Evolutionary conservation across 1,140 invertebrate species (phyloP).

Genomic region (Pseudoatta argentina): DNA sequence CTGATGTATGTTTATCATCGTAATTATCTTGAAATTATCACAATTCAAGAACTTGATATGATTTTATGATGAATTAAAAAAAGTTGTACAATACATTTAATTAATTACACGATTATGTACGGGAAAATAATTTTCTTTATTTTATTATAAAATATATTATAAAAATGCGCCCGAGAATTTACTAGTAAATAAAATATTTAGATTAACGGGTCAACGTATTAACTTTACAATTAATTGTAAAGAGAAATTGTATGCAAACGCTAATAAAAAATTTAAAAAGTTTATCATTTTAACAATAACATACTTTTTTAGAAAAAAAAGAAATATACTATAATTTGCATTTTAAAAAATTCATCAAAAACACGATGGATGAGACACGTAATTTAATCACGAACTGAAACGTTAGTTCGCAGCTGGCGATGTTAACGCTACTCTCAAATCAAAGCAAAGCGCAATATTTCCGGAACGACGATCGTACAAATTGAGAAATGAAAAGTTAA

Average conservation of each 20-base stretch:
- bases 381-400: conserved; percentile 14
- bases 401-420: conserved; percentile 3
- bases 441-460: conserved; percentile 34
- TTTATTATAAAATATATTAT: not conserved
- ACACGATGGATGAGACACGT: not conserved
- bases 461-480: conserved; percentile 18
- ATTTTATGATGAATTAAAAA: not conserved
- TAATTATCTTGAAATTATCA: not conserved
- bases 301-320: not conserved
- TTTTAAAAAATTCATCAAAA: conserved; percentile 7
- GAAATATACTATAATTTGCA: not conserved
- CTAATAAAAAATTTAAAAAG: not conserved
- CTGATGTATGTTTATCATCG: not conserved
- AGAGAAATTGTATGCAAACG: not conserved
- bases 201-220: not conserved
- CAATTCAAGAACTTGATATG: not conserved
- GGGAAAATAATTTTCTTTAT: not conserved
- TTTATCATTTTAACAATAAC: not conserved
- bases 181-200: not conserved
- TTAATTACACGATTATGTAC: not conserved
- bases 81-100: not conserved
- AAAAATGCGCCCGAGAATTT: not conserved
- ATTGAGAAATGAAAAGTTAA: conserved; percentile 36
- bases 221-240: not conserved
- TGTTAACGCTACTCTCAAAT: conserved; percentile 10